Percentiles rank a stretch among this genome's conserved stretches.
Conservation (phyloP, 2,113 vertebrate species). For the Labeo catla region DNA sequence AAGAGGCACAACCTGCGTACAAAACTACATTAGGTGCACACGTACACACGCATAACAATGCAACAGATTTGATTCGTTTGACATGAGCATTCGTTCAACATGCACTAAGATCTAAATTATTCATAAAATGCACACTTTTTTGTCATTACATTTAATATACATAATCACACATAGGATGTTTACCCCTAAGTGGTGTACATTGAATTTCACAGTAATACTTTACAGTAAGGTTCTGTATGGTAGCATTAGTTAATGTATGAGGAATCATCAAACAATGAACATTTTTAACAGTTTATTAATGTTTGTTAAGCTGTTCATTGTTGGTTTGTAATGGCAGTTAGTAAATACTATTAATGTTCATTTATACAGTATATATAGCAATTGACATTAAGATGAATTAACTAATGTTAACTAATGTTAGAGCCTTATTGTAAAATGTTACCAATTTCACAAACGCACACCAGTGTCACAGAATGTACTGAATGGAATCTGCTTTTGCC, state of each 20-base stretch:
- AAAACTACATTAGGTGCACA: neutral
- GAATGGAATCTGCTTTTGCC: slow-evolving; percentile 30
- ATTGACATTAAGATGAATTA: neutral
- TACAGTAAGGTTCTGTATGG: slow-evolving; percentile 6
- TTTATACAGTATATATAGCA: neutral
- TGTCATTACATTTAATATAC: neutral
- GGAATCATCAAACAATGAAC: neutral
- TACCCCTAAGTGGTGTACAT: neutral
- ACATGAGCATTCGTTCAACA: neutral
- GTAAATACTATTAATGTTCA: neutral
- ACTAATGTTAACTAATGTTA: neutral
- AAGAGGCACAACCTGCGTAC: slow-evolving; percentile 48
- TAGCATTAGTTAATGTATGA: neutral
- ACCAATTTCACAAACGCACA: neutral
- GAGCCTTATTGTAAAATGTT: slow-evolving; percentile 12
- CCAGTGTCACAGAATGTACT: neutral
- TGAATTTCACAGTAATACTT: neutral
- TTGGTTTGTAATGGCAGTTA: neutral
- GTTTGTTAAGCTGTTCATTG: neutral
- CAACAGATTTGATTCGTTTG: neutral
- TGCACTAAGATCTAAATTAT: neutral
- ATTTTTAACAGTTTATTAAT: neutral
- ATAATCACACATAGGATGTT: neutral
- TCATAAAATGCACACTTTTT: neutral
- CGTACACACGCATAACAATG: neutral